These are phyloP conservation scores for Eupithecia subfuscata DNA, from an alignment of 2,888 invertebrate genomes.

Conservation along the genomic window DNA sequence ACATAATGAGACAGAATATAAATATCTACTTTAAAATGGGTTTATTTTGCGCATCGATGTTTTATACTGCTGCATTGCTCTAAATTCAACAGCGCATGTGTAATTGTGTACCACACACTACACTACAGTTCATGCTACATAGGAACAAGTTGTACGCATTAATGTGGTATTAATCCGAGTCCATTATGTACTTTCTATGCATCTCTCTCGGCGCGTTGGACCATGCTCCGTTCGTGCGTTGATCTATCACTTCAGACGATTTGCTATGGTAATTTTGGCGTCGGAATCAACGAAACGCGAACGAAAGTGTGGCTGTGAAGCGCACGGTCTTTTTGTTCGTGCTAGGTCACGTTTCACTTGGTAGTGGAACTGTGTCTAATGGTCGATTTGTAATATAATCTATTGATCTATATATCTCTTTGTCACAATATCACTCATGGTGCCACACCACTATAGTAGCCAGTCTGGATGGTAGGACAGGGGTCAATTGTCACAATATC, in stretches of 20 bases:
- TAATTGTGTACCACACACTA: neutral
- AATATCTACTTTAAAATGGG: neutral
- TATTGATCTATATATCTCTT: neutral
- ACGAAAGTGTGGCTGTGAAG: slow-evolving; percentile 62
- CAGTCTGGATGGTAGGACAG: neutral
- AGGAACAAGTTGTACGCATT: neutral
- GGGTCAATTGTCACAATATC: neutral
- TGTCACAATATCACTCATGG: neutral
- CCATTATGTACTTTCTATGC: slow-evolving; percentile 3
- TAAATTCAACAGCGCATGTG: slow-evolving; percentile 3
- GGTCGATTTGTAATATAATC: slow-evolving; percentile 55
- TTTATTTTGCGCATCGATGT: slow-evolving; percentile 3
- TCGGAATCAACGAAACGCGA: slow-evolving; percentile 40
- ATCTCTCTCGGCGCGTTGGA: neutral
- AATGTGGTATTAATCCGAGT: neutral
- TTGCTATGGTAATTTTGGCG: slow-evolving; percentile 29
- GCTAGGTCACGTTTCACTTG: slow-evolving; percentile 60
- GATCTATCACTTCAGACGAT: slow-evolving; percentile 21
- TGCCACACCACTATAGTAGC: neutral
- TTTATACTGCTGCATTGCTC: neutral
- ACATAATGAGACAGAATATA: slow-evolving; percentile 1
- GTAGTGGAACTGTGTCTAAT: slow-evolving; percentile 49
- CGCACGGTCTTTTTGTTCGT: slow-evolving; percentile 49
- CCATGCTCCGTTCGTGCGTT: slow-evolving; percentile 13
- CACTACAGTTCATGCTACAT: neutral